phyloP scores from a whole-genome alignment of 2,797 vertebrate species.

The Scomberomorus guttatus region DNA sequence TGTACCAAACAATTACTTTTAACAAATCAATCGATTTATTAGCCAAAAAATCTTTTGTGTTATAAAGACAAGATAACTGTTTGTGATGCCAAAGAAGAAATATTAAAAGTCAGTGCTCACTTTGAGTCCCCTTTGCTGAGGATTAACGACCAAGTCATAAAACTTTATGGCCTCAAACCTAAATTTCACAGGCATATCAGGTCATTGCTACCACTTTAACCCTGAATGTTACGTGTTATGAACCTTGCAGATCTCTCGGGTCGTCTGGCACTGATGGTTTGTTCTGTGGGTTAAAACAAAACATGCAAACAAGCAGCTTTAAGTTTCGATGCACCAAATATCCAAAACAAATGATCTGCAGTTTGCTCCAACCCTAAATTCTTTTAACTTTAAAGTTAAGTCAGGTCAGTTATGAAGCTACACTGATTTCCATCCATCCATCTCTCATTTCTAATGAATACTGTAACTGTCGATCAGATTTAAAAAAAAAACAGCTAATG shows the following conservation, averaged over 20 bases:
- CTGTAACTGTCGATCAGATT: conserved; percentile 41
- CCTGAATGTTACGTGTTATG: not conserved
- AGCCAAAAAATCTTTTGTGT: not conserved
- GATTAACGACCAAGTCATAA: not conserved
- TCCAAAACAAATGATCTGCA: not conserved
- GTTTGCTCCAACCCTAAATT: not conserved
- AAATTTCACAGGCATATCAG: not conserved
- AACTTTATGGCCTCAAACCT: too few species aligned
- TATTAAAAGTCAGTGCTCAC: not conserved
- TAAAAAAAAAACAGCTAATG: conserved; percentile 55
- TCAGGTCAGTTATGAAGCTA: not conserved
- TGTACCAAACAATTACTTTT: not conserved
- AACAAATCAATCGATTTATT: not conserved
- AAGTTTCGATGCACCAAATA: not conserved
- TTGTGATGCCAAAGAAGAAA: not conserved
- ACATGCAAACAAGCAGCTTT: not conserved
- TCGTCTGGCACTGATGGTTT: too few species aligned
- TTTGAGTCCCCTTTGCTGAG: too few species aligned
- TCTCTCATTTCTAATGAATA: conserved; percentile 38
- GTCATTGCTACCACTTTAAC: too few species aligned
- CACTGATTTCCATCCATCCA: conserved; percentile 26
- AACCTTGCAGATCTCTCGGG: too few species aligned
- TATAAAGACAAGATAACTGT: not conserved
- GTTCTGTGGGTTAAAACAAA: not conserved
- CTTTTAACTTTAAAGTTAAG: not conserved